Conservation (phyloP, 2,888 invertebrate genomes). For the Cylloceria caligata region DNA sequence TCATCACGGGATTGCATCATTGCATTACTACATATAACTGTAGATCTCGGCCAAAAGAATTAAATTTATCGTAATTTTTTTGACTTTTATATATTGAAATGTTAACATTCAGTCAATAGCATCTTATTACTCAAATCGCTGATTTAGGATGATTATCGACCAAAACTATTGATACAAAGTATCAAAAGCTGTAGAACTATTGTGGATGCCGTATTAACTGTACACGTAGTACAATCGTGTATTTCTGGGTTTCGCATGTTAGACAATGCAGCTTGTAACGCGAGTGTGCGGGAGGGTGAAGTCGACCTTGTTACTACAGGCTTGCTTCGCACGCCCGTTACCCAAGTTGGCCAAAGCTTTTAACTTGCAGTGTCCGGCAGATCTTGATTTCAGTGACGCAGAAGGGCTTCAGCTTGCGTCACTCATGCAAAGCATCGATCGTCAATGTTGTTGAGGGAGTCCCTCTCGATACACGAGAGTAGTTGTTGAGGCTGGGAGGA, state of each 20-base stretch:
- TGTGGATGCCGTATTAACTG: no score
- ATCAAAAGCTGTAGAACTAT: no score
- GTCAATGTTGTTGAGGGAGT: constrained; percentile 67
- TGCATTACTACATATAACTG: no score
- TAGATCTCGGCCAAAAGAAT: no score
- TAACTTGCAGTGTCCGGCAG: constrained; percentile 51
- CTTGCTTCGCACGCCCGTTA: constrained; percentile 53
- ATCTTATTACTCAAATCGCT: no score
- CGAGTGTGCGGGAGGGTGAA: constrained; percentile 37
- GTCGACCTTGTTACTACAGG: constrained; percentile 5
- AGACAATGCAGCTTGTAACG: constrained; percentile 50
- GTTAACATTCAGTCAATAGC: no score
- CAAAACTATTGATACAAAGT: no score
- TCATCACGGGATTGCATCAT: no score
- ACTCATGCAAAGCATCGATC: constrained; percentile 72
- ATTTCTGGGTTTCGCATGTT: constrained; percentile 55
- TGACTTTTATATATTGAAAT: no score
- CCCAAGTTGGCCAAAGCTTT: constrained; percentile 54
- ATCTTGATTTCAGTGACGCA: constrained; percentile 43
- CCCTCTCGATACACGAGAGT: constrained; percentile 42
- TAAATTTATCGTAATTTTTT: no score
- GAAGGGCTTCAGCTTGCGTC: constrained; percentile 48
- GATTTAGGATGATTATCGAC: no score
- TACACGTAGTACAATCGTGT: constrained; percentile 45
- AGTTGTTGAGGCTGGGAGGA: constrained; percentile 9